phyloP scores from a whole-genome alignment of 2,797 vertebrate genomes.

The Lophura swinhoii region DNA sequence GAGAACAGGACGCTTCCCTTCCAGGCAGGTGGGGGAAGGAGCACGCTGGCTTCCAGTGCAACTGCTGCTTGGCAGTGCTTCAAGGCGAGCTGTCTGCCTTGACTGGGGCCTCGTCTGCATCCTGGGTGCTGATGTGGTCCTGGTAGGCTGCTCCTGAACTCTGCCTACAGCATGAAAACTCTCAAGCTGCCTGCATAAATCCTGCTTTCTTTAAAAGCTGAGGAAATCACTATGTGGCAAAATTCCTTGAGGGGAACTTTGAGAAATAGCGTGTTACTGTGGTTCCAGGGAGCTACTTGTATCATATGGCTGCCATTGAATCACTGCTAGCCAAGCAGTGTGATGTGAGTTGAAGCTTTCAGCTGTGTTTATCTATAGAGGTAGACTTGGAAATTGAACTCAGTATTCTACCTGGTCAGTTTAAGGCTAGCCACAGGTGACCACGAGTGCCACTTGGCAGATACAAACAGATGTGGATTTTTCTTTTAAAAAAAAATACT shows the following conservation, averaged over 20 bases:
- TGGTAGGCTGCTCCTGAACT: not conserved
- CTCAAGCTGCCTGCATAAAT: not conserved
- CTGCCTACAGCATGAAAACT: not conserved
- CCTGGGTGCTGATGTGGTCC: rapidly evolving
- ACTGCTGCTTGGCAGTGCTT: not conserved
- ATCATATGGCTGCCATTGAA: not conserved
- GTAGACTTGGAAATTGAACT: not conserved
- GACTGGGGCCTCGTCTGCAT: not conserved
- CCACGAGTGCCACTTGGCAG: not conserved
- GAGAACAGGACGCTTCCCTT: not conserved
- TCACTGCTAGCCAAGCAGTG: not conserved
- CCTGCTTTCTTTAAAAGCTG: not conserved
- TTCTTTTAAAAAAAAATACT: not conserved
- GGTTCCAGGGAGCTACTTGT: not conserved
- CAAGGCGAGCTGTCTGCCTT: rapidly evolving
- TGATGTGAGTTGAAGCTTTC: not conserved
- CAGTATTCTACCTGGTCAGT: not conserved
- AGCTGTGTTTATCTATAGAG: not conserved
- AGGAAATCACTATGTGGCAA: not conserved
- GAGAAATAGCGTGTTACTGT: not conserved
- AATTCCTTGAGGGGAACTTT: not conserved
- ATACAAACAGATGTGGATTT: not conserved
- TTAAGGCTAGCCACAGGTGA: not conserved
- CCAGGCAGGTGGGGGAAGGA: not conserved
- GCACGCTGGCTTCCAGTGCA: not conserved